A percentile compares a stretch with the other conserved stretches of the same genome.
These are phyloP conservation scores for Eupeodes latifasciatus DNA, from an alignment of 2,888 invertebrate species.

Conservation along the genomic window DNA sequence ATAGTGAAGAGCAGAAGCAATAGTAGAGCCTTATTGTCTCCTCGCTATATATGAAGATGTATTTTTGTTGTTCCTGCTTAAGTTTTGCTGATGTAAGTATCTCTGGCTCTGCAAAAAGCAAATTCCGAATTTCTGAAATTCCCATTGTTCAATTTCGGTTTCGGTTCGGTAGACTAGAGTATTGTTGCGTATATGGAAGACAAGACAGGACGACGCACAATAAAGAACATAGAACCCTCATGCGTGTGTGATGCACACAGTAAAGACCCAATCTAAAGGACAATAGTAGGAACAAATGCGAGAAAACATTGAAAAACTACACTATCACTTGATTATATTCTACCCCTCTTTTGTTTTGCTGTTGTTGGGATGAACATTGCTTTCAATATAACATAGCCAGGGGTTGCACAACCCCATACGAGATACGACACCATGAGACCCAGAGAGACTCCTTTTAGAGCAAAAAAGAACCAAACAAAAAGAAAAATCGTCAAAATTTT, in stretches of 20 bases:
- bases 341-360: constrained; percentile 51
- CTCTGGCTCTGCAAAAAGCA: constrained; percentile 7
- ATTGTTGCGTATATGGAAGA: constrained; percentile 48
- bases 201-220: neutral
- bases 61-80: neutral
- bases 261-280: constrained; percentile 45
- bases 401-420: constrained; percentile 62
- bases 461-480: constrained; percentile 26
- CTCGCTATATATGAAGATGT: neutral
- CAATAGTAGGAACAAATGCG: constrained; percentile 63
- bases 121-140: constrained; percentile 67
- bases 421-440: neutral
- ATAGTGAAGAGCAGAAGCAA: too few relatives aligned
- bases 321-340: constrained; percentile 37
- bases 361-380: constrained; percentile 11
- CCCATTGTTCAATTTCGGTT: constrained; percentile 54
- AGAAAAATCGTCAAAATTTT: constrained; percentile 15
- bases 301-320: constrained; percentile 37
- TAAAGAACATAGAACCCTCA: neutral
- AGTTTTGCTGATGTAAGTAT: neutral
- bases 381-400: constrained; percentile 15
- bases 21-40: neutral
- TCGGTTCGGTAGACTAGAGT: constrained; percentile 38
- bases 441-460: constrained; percentile 15
- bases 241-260: constrained; percentile 45